Percentiles rank a stretch among this genome's conserved stretches.
Evolutionary conservation across 2,113 vertebrate genomes (phyloP).

Genomic region (Centropristis striata): DNA sequence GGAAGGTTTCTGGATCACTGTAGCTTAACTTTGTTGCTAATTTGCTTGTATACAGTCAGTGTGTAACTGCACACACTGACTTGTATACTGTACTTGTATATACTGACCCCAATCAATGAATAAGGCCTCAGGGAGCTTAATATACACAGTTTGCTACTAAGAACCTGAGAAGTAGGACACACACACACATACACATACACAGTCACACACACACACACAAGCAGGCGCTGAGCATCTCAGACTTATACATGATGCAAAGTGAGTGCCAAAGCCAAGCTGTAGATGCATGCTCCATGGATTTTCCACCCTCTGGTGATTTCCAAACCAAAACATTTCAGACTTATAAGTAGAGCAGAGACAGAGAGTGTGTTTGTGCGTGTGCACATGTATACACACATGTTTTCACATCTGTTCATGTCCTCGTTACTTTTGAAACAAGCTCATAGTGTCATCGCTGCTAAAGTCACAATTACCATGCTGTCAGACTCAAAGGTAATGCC

Average conservation of each 20-base stretch:
- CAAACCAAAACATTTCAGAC: slow-evolving; percentile 59
- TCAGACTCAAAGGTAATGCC: slow-evolving; percentile 50
- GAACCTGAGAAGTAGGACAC: slow-evolving; percentile 53
- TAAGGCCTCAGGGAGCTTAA: slow-evolving; percentile 8
- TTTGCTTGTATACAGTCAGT: slow-evolving; percentile 17
- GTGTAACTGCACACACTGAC: background rate
- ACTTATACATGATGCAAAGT: slow-evolving; percentile 65
- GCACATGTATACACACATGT: slow-evolving; percentile 3
- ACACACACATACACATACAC: slow-evolving; percentile 21
- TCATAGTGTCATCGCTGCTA: slow-evolving; percentile 28
- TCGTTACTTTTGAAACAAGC: slow-evolving; percentile 17
- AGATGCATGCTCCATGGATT: slow-evolving; percentile 56
- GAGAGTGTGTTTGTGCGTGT: background rate
- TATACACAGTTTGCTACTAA: slow-evolving; percentile 19
- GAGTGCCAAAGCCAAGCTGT: slow-evolving; percentile 53
- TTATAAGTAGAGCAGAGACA: slow-evolving; percentile 51
- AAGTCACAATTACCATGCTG: slow-evolving; percentile 33
- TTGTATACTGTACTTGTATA: background rate
- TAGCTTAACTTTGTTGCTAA: background rate
- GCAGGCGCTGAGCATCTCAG: slow-evolving; percentile 41
- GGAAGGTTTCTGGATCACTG: background rate
- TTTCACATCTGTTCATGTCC: slow-evolving; percentile 18
- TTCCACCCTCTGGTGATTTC: slow-evolving; percentile 65
- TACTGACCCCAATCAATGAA: slow-evolving; percentile 26
- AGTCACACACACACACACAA: slow-evolving; percentile 13